Evolutionary conservation across 2,797 vertebrate species (phyloP), one percentile per base, ranked within the genome.

Genomic region (Sternotherus odoratus): DNA sequence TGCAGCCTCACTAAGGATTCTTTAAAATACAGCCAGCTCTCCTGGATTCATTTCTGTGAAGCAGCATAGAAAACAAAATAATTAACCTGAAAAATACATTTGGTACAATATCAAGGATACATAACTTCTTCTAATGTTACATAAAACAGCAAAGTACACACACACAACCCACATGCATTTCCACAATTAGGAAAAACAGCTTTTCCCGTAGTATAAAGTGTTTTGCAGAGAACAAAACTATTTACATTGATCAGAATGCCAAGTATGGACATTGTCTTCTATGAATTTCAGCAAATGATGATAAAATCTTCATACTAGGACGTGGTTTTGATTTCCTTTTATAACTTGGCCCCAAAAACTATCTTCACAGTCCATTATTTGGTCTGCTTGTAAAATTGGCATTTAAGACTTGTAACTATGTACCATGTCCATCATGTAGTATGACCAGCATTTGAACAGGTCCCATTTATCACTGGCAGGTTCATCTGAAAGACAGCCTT

Each of bases 201-300:
- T 26, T 39, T 48, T 2, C 11, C 83, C 16, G 5, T 26, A 49
- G 79, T 43, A 85, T 43, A 86, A 75, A 91, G 50, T 26, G 69
- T 26, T 88, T 94, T 51, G 75, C 53, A 82, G 54, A 87, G 12
- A 87, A 3, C 6, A 54, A 86, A 96, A 43, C 24, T 63, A 2
- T 23, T 26, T 56, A 43, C 43, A 53, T 74, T 33, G 39, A 28
- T 56, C 1, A 1, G 60, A 66, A 66, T 66, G 60, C 33, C 33
- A 66, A 66, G 60, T 19, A n/a, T 10, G 33, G 17, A 33, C 57
- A 60, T 60, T 3, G 19, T 53, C 53, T 9, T 57, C 56, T 57
- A 24, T 56, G 54, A 57, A 57, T 30, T 57, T 30, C 3, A 0
- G 0, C 83, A 2, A n/a, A 72, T 80, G 89, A 78, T 51, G 50